Evolutionary conservation across 2,797 vertebrate species (phyloP), one percentile per base, ranked within the genome.

Genomic region (Syndactyla subalaris): DNA sequence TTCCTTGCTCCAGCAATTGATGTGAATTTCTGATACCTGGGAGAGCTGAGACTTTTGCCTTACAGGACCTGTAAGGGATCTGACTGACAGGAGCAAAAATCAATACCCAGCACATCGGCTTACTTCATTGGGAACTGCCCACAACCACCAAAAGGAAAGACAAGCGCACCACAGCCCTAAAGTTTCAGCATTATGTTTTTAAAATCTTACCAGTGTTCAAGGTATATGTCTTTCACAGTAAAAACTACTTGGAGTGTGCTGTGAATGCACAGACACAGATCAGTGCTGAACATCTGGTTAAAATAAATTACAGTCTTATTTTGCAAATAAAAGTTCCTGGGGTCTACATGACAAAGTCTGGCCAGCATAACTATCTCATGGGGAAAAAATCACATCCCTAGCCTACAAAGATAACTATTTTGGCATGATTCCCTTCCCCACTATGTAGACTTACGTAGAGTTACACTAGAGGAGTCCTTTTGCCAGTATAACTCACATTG

Each of bases 291-390:
- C 94, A 96, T 95, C 93, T 97, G 96, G 88, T 96, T 95, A 93
- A 96, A 94, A 97, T 95, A 93, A 96, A 95, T 95, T 95, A 86
- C 81, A 84, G 85, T 86, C 89, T 93, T 96, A 92, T 92, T 97
- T 96, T 95, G 92, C 93, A 96, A 92, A 94, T 96, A 96, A 92
- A 90, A 92, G 93, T 86, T 95, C 92, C 90, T 94, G 84, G 77
- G 95, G 92, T 95, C 96, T 97, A 96, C 90, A 95, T 84, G 94
- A 95, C 90, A 92, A 95, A 92, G 90, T 95, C 94, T 97, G 93
- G 93, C 95, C 93, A 95, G 96, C 90, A 43, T 45, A 94, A 81
- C 94, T 95, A 94, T 97, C 96, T 95, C 94, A 95, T 93, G 93
- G 95, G 94, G 90, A 95, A 97, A 97, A 96, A 95, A 94, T 93